Base-by-base conservation (phyloP, 2,113 vertebrate genomes). In the Chloebia gouldiae region DNA sequence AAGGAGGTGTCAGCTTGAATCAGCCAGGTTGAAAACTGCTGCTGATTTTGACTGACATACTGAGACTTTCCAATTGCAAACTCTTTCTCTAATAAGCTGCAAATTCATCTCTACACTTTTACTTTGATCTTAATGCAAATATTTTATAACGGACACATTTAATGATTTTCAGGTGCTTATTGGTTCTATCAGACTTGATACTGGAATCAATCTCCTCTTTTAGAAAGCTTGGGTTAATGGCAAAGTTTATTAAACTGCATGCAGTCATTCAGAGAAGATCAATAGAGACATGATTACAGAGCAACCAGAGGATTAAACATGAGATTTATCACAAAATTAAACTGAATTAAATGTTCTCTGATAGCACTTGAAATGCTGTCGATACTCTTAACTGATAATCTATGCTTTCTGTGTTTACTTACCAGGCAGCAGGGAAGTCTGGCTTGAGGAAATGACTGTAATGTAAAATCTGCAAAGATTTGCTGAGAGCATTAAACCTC, bases 261-360 rank as follows among this genome's bases (percentile, higher is more conserved):
- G 96, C 97, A 98, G 96, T 96, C 97, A 97, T 97, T 98, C 97
- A 97, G 95, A 93, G 97, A 95, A 97, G 97, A 98, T 98, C 98
- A 96, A 98, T 98, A 98, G 68, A 97, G 97, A 98, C 97, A 98
- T 98, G 97, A 98, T 98, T 98, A 98, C 93, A 95, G 96, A 96
- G 97, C 96, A 97, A 97, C 97, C 93, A 97, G 97, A 97, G 98
- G 96, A 98, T 98, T 98, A 97, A 98, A 97, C 94, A 94, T 83
- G 86, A 98, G 97, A 98, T 98, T 98, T 98, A 98, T 98, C 97
- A 98, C 97, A 97, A 98, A 97, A 97, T 98, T 98, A 98, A 97
- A 98, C 94, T 97, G 98, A 98, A 98, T 98, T 98, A 98, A 98
- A 98, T 96, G 97, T 96, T 98, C 97, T 93, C 97, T 96, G 97